phyloP scores from a whole-genome alignment of 2,113 vertebrate species.

The Euleptes europaea region DNA sequence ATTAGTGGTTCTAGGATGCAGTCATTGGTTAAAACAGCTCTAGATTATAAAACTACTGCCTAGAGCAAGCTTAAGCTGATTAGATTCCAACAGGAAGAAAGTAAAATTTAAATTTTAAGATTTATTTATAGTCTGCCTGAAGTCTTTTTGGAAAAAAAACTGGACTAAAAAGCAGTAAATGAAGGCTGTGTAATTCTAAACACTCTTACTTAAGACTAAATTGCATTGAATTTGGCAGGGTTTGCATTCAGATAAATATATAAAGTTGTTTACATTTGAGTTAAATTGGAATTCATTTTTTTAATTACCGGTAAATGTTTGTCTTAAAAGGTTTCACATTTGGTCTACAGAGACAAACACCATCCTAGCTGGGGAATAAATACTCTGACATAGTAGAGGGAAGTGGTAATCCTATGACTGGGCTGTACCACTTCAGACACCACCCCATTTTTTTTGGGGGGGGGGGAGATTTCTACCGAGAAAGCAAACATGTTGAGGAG shows the following conservation, averaged over 20 bases:
- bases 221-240: neutral
- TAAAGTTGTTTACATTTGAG: neutral
- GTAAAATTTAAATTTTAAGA: too few species aligned
- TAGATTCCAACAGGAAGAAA: neutral
- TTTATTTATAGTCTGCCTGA: too few species aligned
- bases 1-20: neutral
- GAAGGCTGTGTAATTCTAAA: neutral
- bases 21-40: neutral
- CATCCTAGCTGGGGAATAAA: neutral
- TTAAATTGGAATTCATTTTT: neutral
- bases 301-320: neutral
- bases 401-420: too few species aligned
- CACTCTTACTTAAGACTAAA: neutral
- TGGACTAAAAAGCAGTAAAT: too few species aligned
- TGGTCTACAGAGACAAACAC: neutral
- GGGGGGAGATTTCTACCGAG: too few species aligned
- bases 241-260: too few species aligned
- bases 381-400: neutral
- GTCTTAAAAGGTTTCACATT: neutral
- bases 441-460: too few species aligned
- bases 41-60: neutral
- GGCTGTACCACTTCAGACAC: neutral
- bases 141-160: too few species aligned
- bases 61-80: neutral
- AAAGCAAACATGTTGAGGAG: neutral